Base-by-base conservation (phyloP, 2,888 invertebrate genomes). In the Ophion costatus region DNA sequence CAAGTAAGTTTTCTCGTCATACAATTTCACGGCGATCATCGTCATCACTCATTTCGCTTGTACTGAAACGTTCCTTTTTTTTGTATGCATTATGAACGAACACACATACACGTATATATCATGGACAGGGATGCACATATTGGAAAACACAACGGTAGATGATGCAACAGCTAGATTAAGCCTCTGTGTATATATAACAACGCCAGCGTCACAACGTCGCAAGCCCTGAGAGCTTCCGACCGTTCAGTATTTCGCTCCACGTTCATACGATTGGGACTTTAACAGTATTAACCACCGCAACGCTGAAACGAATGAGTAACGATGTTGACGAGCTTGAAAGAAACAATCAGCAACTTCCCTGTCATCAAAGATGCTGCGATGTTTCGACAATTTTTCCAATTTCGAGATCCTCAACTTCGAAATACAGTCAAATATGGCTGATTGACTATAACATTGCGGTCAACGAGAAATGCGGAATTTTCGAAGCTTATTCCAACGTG, bases 1-100 rank as follows among this genome's bases (percentile, higher is more conserved):
- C 91, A 92, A 91, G 93, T 93, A 92, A 93, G 93, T 93, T 88
- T 85, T 84, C 85, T 88, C 24, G 59, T 57, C 29, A 51, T 82
- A 69, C 59, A 38, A 61, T 61, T 33, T 75, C 79, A 73, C 29
- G 63, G 11, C 61, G 64, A 67, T 82, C 66, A 85, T 80, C 59
- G 74, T 80, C 63, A 67, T 80, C 78, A 66, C 79, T 81, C 82
- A 71, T 84, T 59, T 69, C 22, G 67, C 80, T 82, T 80, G 56
- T 73, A 74, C n/a, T 38, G 59, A 33, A 71, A 71, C 29, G 0
- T 20, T 57, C 63, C 56, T 59, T 1, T 74, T 33, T 42, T 57
- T 42, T 67, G 64, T 63, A 74, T 78, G 76, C 61, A 77, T 57
- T 11, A 33, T 51, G 51, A 57, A 61, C 51, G 51, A 59, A 71